Evolutionary conservation across 1,140 invertebrate genomes (phyloP), one percentile per base, ranked within the genome.

Genomic region (Holotrichia oblita): DNA sequence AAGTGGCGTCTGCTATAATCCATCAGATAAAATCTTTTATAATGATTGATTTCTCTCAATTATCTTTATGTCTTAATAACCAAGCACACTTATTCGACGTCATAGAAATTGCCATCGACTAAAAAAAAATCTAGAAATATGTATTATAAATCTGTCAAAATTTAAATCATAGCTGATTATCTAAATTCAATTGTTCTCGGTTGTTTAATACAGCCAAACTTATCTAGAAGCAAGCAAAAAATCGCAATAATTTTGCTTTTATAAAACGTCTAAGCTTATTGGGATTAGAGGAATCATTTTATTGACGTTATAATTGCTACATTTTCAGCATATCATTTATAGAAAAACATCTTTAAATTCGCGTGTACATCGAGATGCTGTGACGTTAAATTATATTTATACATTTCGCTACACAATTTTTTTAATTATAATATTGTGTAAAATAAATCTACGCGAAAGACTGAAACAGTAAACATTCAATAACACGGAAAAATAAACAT

Each of bases 291-390:
- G n/a, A 55, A 17, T 17, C 14, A 14, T 55, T 55, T 55, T 55
- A 55, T 55, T 55, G 48, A 17, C 48, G 48, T 17, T 55, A 55
- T 55, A 55, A 55, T 55, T 55, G 48, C n/a, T 55, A 55, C n/a
- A 55, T 55, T 34, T 34, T 34, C 27, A 34, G 48, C 3, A 4
- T 14, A 14, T n/a, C 17, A 17, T 55, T 55, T 55, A 14, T 10
- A 44, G 14, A 9, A 14, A 14, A 10, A 10, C 42, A 44, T 44
- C 42, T 3, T 55, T 6, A 55, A 17, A 6, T n/a, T 14, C n/a
- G 14, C 17, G 48, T n/a, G 6, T 17, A 55, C 17, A 14, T 17
- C 48, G 48, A n/a, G n/a, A 17, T 55, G 14, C 6, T 14, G n/a
- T 17, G 14, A 55, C 6, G 6, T 14, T 17, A 55, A 55, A 55